These are phyloP conservation scores for Latrodectus geometricus DNA, from an alignment of 1,140 invertebrate genomes.

Conservation along the genomic window DNA sequence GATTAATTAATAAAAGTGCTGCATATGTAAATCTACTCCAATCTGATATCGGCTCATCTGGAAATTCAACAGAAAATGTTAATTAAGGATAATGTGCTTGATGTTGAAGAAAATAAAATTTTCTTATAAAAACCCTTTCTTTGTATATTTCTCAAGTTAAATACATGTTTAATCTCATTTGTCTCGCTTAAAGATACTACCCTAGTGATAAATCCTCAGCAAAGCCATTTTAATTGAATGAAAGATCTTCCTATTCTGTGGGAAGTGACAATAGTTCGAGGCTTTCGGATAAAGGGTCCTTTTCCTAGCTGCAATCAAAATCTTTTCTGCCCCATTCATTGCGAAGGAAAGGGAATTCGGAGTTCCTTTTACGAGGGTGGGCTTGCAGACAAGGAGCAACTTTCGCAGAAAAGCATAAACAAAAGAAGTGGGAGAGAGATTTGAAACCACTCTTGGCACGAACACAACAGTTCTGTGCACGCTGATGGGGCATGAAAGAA, in stretches of 20 bases:
- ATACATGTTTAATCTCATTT: background rate
- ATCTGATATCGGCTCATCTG: too few species aligned
- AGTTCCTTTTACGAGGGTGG: background rate
- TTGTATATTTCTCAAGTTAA: background rate
- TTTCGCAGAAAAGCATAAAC: background rate
- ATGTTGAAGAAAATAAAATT: too few species aligned
- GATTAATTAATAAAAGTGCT: too few species aligned
- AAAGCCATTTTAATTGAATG: background rate
- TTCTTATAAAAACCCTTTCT: background rate
- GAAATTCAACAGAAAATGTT: too few species aligned
- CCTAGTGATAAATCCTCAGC: background rate
- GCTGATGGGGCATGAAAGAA: constrained; percentile 33
- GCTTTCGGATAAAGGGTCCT: background rate
- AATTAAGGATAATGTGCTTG: too few species aligned
- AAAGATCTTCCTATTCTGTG: background rate
- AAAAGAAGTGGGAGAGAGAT: constrained; percentile 15
- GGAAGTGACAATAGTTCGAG: background rate
- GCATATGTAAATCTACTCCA: too few species aligned
- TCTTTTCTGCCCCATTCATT: background rate
- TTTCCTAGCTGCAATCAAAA: background rate
- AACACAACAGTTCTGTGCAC: background rate
- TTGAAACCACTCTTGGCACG: background rate
- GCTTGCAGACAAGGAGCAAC: background rate
- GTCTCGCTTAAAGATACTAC: background rate
- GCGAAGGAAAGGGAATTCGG: background rate